phyloP scores from a whole-genome alignment of 2,113 vertebrate genomes.

The Holacanthus passer region DNA sequence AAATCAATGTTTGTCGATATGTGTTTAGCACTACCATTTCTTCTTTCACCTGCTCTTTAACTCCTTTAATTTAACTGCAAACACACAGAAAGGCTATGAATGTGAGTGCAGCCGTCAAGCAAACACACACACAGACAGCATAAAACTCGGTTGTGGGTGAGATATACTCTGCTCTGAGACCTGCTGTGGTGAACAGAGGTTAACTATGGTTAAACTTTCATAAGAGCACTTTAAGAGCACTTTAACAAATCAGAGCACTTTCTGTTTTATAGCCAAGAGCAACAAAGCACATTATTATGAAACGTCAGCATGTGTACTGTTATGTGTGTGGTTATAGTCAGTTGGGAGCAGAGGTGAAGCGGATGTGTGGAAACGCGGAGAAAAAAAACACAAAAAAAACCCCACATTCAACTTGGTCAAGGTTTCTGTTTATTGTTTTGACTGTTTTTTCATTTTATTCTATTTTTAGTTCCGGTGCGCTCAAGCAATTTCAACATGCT shows the following conservation, averaged over 20 bases:
- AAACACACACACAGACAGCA: background rate
- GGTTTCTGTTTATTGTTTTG: too few species aligned
- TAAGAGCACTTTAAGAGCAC: background rate
- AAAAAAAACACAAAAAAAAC: too few species aligned
- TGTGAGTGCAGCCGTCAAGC: background rate
- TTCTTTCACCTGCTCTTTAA: background rate
- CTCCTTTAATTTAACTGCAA: background rate
- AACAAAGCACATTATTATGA: slow-evolving; percentile 5
- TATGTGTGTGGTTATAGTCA: background rate
- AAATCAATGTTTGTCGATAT: background rate
- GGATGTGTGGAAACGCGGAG: too few species aligned
- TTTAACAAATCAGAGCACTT: too few species aligned
- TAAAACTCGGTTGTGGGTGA: background rate
- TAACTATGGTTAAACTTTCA: slow-evolving; percentile 48
- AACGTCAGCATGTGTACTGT: slow-evolving; percentile 30
- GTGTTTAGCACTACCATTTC: background rate
- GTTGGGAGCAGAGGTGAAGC: too few species aligned
- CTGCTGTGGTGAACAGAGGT: slow-evolving; percentile 18
- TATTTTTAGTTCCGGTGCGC: too few species aligned
- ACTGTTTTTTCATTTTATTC: too few species aligned
- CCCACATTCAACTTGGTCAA: too few species aligned
- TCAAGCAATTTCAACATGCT: too few species aligned
- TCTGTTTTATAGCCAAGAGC: slow-evolving; percentile 19
- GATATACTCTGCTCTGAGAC: slow-evolving; percentile 1
- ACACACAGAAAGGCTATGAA: background rate